Percentiles rank a stretch among this genome's conserved stretches.
Conservation (phyloP, 2,888 invertebrate genomes). For the Spodoptera exigua region DNA sequence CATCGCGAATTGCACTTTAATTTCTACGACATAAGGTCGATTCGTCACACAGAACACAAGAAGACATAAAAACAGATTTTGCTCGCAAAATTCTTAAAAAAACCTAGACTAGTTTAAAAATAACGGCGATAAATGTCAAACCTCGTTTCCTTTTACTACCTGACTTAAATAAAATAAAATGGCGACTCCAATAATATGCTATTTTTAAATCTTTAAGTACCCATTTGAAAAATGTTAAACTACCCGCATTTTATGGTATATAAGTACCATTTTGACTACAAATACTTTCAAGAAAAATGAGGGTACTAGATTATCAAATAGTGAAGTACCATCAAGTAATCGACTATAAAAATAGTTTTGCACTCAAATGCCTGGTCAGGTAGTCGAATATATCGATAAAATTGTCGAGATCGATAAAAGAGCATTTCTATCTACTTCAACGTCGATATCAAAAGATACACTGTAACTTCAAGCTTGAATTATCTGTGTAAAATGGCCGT, state of each 20-base stretch:
- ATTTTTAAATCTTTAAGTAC: constrained; percentile 29
- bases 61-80: constrained; percentile 6
- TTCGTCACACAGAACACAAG: too few relatives aligned
- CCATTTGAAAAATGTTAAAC: constrained; percentile 18
- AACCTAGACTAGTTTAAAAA: constrained; percentile 33
- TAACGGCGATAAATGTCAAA: constrained; percentile 20
- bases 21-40: too few relatives aligned
- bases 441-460: constrained; percentile 31
- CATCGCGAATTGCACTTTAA: too few relatives aligned
- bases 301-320: constrained; percentile 37
- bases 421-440: constrained; percentile 30
- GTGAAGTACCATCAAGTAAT: constrained; percentile 38
- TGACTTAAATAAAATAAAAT: constrained; percentile 35
- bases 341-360: constrained; percentile 24
- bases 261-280: constrained; percentile 3
- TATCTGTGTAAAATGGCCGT: too few relatives aligned
- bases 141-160: constrained; percentile 36
- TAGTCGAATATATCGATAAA: constrained; percentile 42
- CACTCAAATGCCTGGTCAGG: constrained; percentile 40
- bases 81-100: constrained; percentile 33
- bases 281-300: constrained; percentile 1
- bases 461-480: constrained; percentile 7
- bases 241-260: constrained; percentile 18
- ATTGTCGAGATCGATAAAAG: constrained; percentile 41
- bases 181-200: constrained; percentile 48